phyloP scores from a whole-genome alignment of 1,140 invertebrate species.

The Yoshiicerus persimilis region DNA sequence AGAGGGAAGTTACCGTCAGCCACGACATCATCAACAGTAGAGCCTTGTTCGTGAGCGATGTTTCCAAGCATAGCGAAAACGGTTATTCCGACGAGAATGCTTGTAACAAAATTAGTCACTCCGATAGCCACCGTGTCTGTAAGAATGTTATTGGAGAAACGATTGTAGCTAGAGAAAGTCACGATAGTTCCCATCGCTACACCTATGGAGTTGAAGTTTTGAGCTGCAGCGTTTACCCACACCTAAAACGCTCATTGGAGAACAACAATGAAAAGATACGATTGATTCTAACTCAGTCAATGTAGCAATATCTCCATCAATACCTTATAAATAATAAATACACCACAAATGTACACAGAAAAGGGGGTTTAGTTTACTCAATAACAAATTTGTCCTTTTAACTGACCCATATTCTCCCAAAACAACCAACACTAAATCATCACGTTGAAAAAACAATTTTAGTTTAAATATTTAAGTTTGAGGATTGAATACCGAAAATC shows the following conservation, averaged over 20 bases:
- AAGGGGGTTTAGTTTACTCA: too few relatives aligned
- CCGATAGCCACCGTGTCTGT: conserved; percentile 81
- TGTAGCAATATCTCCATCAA: too few relatives aligned
- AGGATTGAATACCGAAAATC: too few relatives aligned
- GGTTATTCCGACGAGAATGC: conserved; percentile 80
- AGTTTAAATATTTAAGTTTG: too few relatives aligned
- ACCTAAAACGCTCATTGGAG: conserved; percentile 58
- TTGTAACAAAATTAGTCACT: conserved; percentile 77
- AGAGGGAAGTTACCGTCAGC: conserved; percentile 69
- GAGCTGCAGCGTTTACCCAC: conserved; percentile 87
- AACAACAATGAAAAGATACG: not conserved
- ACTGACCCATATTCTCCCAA: too few relatives aligned
- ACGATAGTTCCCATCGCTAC: conserved; percentile 91
- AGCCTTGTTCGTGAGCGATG: conserved; percentile 76
- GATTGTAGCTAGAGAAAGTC: conserved; percentile 92
- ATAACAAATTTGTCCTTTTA: too few relatives aligned
- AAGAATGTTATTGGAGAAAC: conserved; percentile 85
- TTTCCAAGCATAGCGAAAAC: conserved; percentile 86
- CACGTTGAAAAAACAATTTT: too few relatives aligned
- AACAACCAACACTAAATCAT: too few relatives aligned
- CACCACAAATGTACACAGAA: not conserved
- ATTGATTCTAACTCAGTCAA: not conserved
- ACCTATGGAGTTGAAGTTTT: conserved; percentile 90
- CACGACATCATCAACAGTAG: conserved; percentile 75
- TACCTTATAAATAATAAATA: not conserved